Evolutionary conservation across 2,888 invertebrate species (phyloP).

Genomic region (Eupithecia subfuscata): DNA sequence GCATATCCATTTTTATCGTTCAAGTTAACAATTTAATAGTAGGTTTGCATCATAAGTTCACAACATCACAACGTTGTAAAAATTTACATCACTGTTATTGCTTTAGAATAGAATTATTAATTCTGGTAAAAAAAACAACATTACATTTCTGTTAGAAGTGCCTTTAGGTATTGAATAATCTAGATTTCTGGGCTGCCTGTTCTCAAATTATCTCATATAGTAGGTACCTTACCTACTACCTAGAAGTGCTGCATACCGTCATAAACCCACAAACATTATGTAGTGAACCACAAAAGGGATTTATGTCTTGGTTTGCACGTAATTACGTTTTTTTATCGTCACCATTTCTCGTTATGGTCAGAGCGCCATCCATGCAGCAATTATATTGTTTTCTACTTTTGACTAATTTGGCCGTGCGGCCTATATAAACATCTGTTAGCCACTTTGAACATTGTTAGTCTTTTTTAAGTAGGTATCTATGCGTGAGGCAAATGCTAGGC

Average conservation of each 20-base stretch:
- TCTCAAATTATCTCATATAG: neutral
- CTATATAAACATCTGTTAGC: constrained; percentile 40
- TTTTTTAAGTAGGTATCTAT: constrained; percentile 15
- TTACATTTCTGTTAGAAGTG: too few species aligned
- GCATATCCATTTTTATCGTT: neutral
- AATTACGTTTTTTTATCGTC: constrained; percentile 16
- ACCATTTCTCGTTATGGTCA: constrained; percentile 24
- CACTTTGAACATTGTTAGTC: constrained; percentile 20
- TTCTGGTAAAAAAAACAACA: too few species aligned
- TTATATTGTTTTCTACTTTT: constrained; percentile 39
- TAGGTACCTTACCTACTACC: too few species aligned
- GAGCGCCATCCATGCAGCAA: constrained; percentile 2
- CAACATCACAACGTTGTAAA: neutral
- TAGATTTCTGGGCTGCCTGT: neutral
- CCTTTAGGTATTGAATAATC: neutral
- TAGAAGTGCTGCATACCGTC: neutral
- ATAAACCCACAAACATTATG: neutral
- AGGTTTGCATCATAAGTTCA: too few species aligned
- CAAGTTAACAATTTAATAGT: neutral
- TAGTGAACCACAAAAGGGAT: constrained; percentile 11
- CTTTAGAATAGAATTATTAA: neutral
- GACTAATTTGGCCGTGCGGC: constrained; percentile 36
- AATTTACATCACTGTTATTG: neutral
- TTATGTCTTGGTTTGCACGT: constrained; percentile 17
- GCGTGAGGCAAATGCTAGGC: constrained; percentile 30